Percentiles rank a stretch among this genome's conserved stretches.
Evolutionary conservation across 2,888 invertebrate genomes (phyloP).

Genomic region (Standfussiana lucernea): DNA sequence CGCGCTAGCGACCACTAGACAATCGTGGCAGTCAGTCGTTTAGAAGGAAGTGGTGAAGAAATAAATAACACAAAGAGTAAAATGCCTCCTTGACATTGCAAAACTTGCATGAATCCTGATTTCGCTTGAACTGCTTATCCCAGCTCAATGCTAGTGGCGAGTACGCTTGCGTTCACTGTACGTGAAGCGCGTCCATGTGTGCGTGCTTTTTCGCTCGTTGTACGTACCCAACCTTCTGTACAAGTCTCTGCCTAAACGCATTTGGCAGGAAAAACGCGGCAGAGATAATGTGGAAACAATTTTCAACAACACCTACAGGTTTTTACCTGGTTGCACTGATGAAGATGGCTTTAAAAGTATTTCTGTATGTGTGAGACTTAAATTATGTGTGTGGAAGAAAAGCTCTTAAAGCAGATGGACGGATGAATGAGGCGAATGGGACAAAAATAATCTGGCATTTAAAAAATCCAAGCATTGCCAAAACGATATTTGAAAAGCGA

Average conservation of each 20-base stretch:
- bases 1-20: too few relatives aligned
- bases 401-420: not conserved
- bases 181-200: not conserved
- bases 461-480: not conserved
- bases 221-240: constrained; percentile 8
- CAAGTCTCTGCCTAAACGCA: not conserved
- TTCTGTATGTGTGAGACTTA: not conserved
- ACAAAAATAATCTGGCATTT: not conserved
- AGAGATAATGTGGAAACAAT: constrained; percentile 46
- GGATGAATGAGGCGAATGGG: not conserved
- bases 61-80: not conserved
- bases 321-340: constrained; percentile 7
- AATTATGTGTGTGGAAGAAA: constrained; percentile 2
- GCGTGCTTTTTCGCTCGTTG: not conserved
- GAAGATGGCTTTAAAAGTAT: constrained; percentile 28
- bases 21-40: too few relatives aligned
- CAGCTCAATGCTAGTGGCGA: not conserved
- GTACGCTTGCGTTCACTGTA: not conserved
- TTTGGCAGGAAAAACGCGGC: constrained; percentile 32
- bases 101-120: not conserved
- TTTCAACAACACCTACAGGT: constrained; percentile 25
- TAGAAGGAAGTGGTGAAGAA: not conserved
- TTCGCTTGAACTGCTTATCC: not conserved
- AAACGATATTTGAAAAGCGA: not conserved
- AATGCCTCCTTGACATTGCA: not conserved